These are phyloP conservation scores for Radopholus similis DNA, from an alignment of 1,140 invertebrate genomes.

Conservation along the genomic window DNA sequence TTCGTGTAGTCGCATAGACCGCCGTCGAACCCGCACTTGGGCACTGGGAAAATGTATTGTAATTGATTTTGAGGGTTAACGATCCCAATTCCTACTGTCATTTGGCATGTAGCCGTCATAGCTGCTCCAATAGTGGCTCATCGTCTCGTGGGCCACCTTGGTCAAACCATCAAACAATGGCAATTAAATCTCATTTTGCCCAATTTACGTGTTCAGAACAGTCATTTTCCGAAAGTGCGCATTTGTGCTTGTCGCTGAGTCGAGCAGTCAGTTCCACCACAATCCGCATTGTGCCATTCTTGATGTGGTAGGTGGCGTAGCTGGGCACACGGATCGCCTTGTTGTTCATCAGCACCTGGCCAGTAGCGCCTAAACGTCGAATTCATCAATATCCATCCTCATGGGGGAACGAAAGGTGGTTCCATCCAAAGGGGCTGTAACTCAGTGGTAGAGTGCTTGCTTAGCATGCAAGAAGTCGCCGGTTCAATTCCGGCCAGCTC, in stretches of 20 bases:
- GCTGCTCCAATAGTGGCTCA: slow-evolving; percentile 46
- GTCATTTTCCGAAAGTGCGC: slow-evolving; percentile 31
- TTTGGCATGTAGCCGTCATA: slow-evolving; percentile 41
- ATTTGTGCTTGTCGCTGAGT: slow-evolving; percentile 37
- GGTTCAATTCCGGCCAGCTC: neutral
- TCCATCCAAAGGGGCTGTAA: slow-evolving; percentile 44
- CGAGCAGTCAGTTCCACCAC: slow-evolving; percentile 51
- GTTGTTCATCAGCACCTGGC: too few relatives aligned
- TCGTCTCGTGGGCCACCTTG: slow-evolving; percentile 50
- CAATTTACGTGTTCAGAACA: slow-evolving; percentile 49
- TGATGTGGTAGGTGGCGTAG: slow-evolving; percentile 49
- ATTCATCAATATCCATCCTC: too few relatives aligned
- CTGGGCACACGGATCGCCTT: too few relatives aligned
- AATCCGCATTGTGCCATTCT: slow-evolving; percentile 50
- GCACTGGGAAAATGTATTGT: too few relatives aligned
- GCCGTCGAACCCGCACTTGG: slow-evolving; percentile 53
- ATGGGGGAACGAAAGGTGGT: slow-evolving; percentile 49
- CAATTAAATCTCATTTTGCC: neutral
- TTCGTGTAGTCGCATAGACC: slow-evolving; percentile 49
- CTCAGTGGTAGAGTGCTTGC: too few relatives aligned
- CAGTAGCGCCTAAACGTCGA: slow-evolving; percentile 52
- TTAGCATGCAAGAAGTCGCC: too few relatives aligned
- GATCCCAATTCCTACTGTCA: too few relatives aligned
- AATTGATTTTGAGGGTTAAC: too few relatives aligned
- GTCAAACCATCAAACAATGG: too few relatives aligned